Evolutionary conservation across 2,888 invertebrate genomes (phyloP), one percentile per base, ranked within the genome.

Genomic region (Blastobasis lacticolella): DNA sequence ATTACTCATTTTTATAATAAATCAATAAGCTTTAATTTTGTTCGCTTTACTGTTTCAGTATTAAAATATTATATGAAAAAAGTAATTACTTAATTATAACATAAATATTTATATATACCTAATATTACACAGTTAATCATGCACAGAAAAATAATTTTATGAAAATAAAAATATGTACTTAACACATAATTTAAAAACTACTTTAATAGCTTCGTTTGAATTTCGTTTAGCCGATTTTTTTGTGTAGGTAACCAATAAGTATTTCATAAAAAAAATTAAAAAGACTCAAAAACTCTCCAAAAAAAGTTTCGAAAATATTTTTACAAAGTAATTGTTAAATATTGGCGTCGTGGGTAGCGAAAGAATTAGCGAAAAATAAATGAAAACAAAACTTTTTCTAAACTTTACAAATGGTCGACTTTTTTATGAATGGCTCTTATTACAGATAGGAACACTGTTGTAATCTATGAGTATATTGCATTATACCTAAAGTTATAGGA

Each of bases 111-210:
- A 23, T 23, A 3, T 23, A 23, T 23, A 23, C 23, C 23, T 23
- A 23, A 23, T 23, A 23, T 23, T 51, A 52, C 61, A 61, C 61
- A 59, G 61, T 61, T 61, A 59, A 50, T 54, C 52, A 46, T 48
- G 61, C 61, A 61, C 61, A 43, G 23, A 23, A 53, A 56, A 49
- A 53, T 50, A 46, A 48, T 45, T 49, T 53, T 49, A 51, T 52
- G 45, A 45, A 23, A 3, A 23, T 23, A 23, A 38, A 47, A 45
- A 50, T 48, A 45, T 38, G 23, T 46, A 41, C 10, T 37, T 36
- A 36, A 42, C 23, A 49, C 37, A 41, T 36, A 44, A 10, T 23
- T 49, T 10, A 40, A 37, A 38, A 47, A 1, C n/a, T 45, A 37
- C 37, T n/a, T 37, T n/a, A n/a, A 46, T 46, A 10, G 46, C 45